Evolutionary conservation across 2,888 invertebrate species (phyloP), one percentile per base, ranked within the genome.

Genomic region (Apoderus coryli): DNA sequence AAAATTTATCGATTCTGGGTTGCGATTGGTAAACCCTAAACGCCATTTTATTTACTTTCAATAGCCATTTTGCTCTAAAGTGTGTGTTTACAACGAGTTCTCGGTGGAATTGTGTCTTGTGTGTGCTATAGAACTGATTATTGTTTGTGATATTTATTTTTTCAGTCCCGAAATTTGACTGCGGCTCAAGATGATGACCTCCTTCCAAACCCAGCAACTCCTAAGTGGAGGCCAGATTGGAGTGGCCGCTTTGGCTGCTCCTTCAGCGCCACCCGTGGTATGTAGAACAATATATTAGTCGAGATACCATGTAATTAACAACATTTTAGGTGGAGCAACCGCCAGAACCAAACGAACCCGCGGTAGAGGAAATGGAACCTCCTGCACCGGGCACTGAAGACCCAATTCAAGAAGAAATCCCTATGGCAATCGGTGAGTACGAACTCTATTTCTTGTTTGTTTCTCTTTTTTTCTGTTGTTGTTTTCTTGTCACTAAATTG

Each of bases 301-400:
- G n/a, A n/a, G n/a, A n/a, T n/a, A n/a, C n/a, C n/a, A n/a, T n/a
- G n/a, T n/a, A n/a, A n/a, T n/a, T n/a, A n/a, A n/a, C n/a, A n/a
- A n/a, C n/a, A n/a, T n/a, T n/a, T n/a, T n/a, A n/a, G 10, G 24
- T n/a, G 10, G n/a, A 10, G 3, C 22, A 13, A 10, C 24, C 30
- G 14, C 34, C 31, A 16, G 37, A 40, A 16, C 11, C 15, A 9
- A 31, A 40, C 26, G 19, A n/a, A n/a, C n/a, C n/a, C n/a, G n/a
- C n/a, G n/a, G 29, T 19, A 5, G 29, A 25, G 25, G 44, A 48
- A 22, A 32, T 35, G 6, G 53, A 53, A 33, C 57, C 57, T 7
- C 56, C 56, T 4, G 55, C 50, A 10, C 56, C 57, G 1, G 56
- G 56, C 10, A 56, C 56, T 3, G 57, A 57, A 38, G 56, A 54